Evolutionary conservation across 2,113 vertebrate genomes (phyloP), one percentile per base, ranked within the genome.

Genomic region (Callaeas wilsoni): DNA sequence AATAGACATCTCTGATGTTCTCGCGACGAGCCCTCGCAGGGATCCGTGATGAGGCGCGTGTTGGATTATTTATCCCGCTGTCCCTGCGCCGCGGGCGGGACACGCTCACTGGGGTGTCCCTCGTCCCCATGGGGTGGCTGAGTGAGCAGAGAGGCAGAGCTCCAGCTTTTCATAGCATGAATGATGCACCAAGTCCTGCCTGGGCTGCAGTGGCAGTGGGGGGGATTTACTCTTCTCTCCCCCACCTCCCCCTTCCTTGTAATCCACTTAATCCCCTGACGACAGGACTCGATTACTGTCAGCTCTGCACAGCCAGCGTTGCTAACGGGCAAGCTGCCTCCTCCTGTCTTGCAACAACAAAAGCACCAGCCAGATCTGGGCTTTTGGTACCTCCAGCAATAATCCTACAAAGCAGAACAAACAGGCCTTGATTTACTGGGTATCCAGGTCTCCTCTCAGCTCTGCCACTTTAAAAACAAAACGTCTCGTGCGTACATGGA

Each of bases 41-140:
- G 3, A 6, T 26, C 13, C 0, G 1, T 1, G 10, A 7, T 21
- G 67, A 33, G 55, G 16, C 0, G 4, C 1, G 17, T 23, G 33
- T 16, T 19, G 4, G 27, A 0, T 5, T 53, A 6, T 73, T 77
- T 44, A 6, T 41, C 22, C 41, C 1, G 2, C 56, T 30, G 26
- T 33, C 60, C 56, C 33, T 7, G 63, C 2, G 0, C 89, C 47
- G 67, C 7, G 1, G 67, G 62, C 0, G 0, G 70, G 49, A n/a
- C 5, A 4, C 0, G 0, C 32, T 12, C 8, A 0, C 81, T 6
- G 62, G 47, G n/a, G 13, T n/a, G 83, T 32, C 44, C 56, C 49
- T 55, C 2, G 1, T 41, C 60, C 56, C 60, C 4, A 1, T 1
- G 55, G 44, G 35, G 25, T 7, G 14, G 29, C 80, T 59, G 60